Evolutionary conservation across 2,888 invertebrate species (phyloP), one percentile per base, ranked within the genome.

Genomic region (Macropis europaea): DNA sequence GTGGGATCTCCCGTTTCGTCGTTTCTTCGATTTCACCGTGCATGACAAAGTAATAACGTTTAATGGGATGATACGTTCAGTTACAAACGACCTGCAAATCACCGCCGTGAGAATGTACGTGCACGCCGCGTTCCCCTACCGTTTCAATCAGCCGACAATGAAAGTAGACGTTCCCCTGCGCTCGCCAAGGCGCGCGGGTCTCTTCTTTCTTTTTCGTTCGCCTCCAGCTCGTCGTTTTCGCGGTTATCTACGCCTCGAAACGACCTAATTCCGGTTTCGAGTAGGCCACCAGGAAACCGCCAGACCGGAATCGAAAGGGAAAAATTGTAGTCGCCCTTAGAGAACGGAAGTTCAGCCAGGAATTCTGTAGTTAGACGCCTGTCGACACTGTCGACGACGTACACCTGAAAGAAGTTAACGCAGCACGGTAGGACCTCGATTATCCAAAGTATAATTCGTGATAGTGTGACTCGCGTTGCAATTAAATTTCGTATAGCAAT

Each of bases 221-320:
- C 63, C 24, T 62, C 42, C 28, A 60, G 38, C 15, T 61, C 59
- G 22, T 73, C 62, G 72, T 86, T 86, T 88, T 89, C 86, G 87
- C 86, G 84, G 85, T 85, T 85, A 84, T 83, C 80, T 74, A 72
- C 82, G 79, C 74, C 82, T 60, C 59, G 32, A 76, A 70, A 79
- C 86, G 87, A 88, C 89, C 89, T 82, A 83, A 86, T 89, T 89
- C 82, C 84, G 82, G 81, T 83, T 80, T 83, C 76, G 84, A 87
- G 87, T 87, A 88, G 87, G 87, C 86, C 88, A 86, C 45, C 50
- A 66, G 66, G 82, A 68, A 76, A 60, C 42, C 52, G 75, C 3
- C 52, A 24, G 47, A 74, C 50, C 70, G 74, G 77, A 75, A 78
- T 63, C 71, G 62, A 60, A 42, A 50, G 60, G 48, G 71, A 74